phyloP scores from a whole-genome alignment of 1,140 invertebrate species.

The Laupala kohalensis region DNA sequence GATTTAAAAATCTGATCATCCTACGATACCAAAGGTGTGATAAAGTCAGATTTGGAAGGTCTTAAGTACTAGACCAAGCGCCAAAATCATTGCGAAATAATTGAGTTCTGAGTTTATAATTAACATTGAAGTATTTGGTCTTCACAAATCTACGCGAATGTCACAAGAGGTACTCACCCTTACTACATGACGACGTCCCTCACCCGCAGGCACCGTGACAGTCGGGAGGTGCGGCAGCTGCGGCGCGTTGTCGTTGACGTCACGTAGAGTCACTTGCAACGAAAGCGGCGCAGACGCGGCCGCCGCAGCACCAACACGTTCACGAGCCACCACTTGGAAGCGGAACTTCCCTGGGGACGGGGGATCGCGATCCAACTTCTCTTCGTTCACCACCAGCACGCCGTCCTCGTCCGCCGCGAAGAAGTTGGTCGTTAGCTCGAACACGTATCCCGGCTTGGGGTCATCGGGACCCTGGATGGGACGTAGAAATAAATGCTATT shows the following conservation, averaged over 20 bases:
- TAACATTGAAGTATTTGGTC: not conserved
- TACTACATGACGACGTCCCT: constrained; percentile 57
- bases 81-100: too few relatives aligned
- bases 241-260: constrained; percentile 77
- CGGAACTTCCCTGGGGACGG: constrained; percentile 70
- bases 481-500: too few relatives aligned
- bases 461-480: constrained; percentile 45
- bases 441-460: constrained; percentile 59
- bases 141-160: not conserved
- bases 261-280: constrained; percentile 59
- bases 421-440: constrained; percentile 70
- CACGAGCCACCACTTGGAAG: constrained; percentile 71
- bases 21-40: too few relatives aligned
- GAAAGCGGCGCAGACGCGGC: constrained; percentile 69
- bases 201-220: constrained; percentile 66
- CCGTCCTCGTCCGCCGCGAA: constrained; percentile 66
- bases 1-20: too few relatives aligned
- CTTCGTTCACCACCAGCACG: constrained; percentile 62
- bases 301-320: constrained; percentile 59
- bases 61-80: too few relatives aligned
- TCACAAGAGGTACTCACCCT: constrained; percentile 45
- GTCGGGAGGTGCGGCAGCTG: constrained; percentile 59
- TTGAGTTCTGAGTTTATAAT: not conserved
- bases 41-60: too few relatives aligned
- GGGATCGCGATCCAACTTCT: constrained; percentile 72